Evolutionary conservation across 2,113 vertebrate species (phyloP).

Genomic region (Mastomys natalensis): DNA sequence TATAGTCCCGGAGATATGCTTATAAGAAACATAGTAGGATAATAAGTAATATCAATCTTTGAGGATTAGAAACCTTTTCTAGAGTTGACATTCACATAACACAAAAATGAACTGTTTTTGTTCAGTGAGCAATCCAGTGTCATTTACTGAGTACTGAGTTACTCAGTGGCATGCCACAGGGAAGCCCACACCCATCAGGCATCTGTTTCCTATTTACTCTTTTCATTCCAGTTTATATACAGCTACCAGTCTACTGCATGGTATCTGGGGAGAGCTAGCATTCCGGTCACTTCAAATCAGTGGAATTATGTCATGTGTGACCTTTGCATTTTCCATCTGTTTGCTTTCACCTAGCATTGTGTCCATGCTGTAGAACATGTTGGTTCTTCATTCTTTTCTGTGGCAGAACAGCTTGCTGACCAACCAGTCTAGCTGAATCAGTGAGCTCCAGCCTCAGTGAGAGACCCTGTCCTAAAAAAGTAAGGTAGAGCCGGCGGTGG

Average conservation of each 20-base stretch:
- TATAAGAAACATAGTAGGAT: neutral
- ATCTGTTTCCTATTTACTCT: neutral
- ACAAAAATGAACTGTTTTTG: neutral
- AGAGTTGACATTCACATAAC: neutral
- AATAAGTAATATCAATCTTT: neutral
- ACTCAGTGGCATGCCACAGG: neutral
- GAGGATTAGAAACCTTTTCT: neutral
- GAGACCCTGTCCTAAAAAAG: neutral
- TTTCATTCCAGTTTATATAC: neutral
- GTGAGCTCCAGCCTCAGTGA: neutral
- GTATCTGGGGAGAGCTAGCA: neutral
- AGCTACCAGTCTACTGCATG: neutral
- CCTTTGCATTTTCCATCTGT: neutral
- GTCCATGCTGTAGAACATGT: neutral
- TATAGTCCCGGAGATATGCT: neutral
- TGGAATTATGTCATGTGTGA: neutral
- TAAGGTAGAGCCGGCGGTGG: neutral
- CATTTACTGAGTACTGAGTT: neutral
- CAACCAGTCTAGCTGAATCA: neutral
- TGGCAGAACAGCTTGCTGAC: neutral
- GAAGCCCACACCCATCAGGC: neutral
- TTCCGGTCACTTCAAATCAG: neutral
- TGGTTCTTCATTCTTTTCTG: neutral
- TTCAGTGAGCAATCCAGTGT: neutral
- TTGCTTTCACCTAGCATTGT: neutral